Base-by-base conservation (phyloP, 2,888 invertebrate genomes). In the Eristalinus aeneus region DNA sequence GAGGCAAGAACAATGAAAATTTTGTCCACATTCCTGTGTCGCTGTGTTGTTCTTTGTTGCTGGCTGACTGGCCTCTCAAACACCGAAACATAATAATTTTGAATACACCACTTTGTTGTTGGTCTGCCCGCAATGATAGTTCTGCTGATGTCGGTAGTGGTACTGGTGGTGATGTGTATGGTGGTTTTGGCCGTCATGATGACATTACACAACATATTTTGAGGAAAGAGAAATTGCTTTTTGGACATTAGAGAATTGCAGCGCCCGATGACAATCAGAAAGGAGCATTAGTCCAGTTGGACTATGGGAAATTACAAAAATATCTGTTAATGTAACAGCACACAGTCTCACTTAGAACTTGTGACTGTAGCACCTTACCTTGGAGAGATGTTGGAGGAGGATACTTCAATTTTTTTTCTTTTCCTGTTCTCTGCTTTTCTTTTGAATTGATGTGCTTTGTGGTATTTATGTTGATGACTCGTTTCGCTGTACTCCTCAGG, bases 161-260 rank as follows among this genome's bases (percentile, higher is more conserved):
- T 27, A 5, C 27, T 46, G 46, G 46, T 34, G 34, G 34, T 34
- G 34, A 10, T 34, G 34, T 34, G 34, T 34, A 10, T 34, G 34
- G 34, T 46, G 46, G 46, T 69, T n/a, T 75, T 69, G 10, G n/a
- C 39, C 67, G 68, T 63, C 63, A 73, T 12, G 34, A 71, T 75
- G 69, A 64, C 77, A 82, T 86, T 82, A 82, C 82, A 82, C 86
- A 86, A 86, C 78, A 65, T 69, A 73, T 32, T 56, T 46, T 46
- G 31, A 36, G 53, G 65, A 74, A 77, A 81, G 69, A 80, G 84
- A 80, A 80, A 80, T 65, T 79, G 53, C 46, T 36, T 65, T 54
- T 32, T 10, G 68, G 46, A 61, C 39, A 46, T 69, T 73, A 58
- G n/a, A n/a, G 34, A 71, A 65, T 63, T 84, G 69, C 54, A 69